Conservation (phyloP, 2,113 vertebrate species). For the Nothoprocta perdicaria region DNA sequence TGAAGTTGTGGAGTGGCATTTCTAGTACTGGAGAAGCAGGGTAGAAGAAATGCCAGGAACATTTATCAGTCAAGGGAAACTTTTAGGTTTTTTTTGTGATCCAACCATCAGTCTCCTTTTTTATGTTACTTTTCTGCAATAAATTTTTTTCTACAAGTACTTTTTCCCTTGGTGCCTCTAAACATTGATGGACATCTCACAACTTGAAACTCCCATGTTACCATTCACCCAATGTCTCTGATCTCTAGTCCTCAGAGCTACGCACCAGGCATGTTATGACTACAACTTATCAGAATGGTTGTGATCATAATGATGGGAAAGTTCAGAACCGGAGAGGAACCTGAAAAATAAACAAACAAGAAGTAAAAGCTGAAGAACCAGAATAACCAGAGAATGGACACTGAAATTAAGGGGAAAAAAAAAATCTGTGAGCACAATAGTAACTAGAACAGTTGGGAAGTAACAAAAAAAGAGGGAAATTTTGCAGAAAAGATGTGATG, state of each 20-base stretch:
- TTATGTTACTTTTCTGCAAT: not conserved
- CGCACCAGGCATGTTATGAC: fast-evolving
- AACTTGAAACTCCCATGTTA: not conserved
- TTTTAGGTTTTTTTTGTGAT: not conserved
- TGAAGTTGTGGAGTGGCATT: not conserved
- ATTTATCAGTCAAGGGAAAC: not conserved
- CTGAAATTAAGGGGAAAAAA: not conserved
- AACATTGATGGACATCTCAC: not conserved
- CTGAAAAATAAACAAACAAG: not conserved
- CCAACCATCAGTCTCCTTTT: not conserved
- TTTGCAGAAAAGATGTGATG: not conserved
- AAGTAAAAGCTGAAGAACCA: not conserved
- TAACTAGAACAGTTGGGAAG: not conserved
- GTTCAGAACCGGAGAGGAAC: not conserved
- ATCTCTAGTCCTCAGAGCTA: not conserved
- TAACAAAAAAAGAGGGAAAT: not conserved
- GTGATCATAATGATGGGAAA: not conserved
- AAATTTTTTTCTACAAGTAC: not conserved
- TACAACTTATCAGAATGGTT: not conserved
- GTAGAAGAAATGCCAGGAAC: not conserved
- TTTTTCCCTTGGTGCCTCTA: not conserved
- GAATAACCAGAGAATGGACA: not conserved
- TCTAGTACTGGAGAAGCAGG: not conserved
- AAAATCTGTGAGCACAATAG: not conserved
- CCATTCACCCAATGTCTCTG: not conserved